phyloP scores from a whole-genome alignment of 2,888 invertebrate genomes.

The Lasius fuliginosus region DNA sequence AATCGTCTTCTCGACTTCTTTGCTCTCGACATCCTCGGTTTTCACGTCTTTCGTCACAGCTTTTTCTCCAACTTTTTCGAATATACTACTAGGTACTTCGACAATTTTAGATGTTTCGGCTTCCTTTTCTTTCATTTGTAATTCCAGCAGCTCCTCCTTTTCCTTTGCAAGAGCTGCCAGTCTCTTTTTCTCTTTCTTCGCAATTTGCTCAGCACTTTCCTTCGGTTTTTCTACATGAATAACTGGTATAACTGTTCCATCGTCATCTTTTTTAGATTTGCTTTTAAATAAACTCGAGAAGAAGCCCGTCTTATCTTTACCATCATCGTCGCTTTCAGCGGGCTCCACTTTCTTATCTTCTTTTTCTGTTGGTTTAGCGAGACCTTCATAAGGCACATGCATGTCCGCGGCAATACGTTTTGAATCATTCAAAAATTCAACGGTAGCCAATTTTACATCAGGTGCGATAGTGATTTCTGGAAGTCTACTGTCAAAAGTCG shows the following conservation, averaged over 20 bases:
- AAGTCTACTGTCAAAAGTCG: conserved; percentile 18
- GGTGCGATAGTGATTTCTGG: conserved; percentile 1
- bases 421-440: conserved; percentile 82
- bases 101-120: conserved; percentile 85
- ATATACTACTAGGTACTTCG: conserved; percentile 57
- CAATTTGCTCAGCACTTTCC: conserved; percentile 63
- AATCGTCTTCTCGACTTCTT: conserved; percentile 86
- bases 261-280: conserved; percentile 76
- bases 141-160: conserved; percentile 58
- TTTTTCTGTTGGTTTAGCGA: conserved; percentile 36
- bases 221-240: conserved; percentile 53
- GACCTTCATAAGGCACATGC: conserved; percentile 60
- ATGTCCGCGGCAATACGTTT: conserved; percentile 87
- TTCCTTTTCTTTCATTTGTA: conserved; percentile 76
- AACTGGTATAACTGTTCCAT: conserved; percentile 46
- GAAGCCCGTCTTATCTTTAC: conserved; percentile 79
- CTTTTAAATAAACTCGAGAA: conserved; percentile 80
- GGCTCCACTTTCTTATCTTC: conserved; percentile 52
- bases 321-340: conserved; percentile 64
- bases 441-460: conserved; percentile 83
- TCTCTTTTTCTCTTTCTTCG: conserved; percentile 68
- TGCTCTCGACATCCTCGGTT: conserved; percentile 81
- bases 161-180: conserved; percentile 55
- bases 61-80: conserved; percentile 68
- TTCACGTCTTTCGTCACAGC: conserved; percentile 70